Base-by-base conservation (phyloP, 2,113 vertebrate species). In the Seriola aureovittata region DNA sequence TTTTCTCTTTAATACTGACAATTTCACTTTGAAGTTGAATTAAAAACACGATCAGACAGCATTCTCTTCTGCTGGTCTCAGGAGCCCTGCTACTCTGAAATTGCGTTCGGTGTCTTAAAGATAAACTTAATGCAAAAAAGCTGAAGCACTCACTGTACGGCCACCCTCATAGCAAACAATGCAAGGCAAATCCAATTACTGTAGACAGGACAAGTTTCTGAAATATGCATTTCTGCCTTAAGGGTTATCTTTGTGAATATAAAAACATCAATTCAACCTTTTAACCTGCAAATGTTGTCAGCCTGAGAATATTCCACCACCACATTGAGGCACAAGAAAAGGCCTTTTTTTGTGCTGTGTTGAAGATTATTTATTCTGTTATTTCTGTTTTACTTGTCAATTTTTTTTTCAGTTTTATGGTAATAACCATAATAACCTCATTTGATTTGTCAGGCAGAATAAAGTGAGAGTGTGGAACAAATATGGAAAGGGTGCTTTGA, bases 61-160 rank as follows among this genome's bases (percentile, higher is more conserved):
- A 75, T 87, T 89, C 78, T 90, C 67, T 36, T 81, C 80, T n/a
- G 58, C 87, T 84, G 82, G 84, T 92, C 88, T 92, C 86, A 77
- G 90, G 91, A 90, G 89, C 87, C 67, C 62, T 65, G 66, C 87
- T 82, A 82, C 82, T 90, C 80, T 78, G 80, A 92, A 92, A 94
- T 92, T 93, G 86, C 66, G 63, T 90, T 92, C 84, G 90, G 92
- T 91, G 91, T 91, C 85, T 92, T 89, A 92, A 92, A 93, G 93
- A 93, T 94, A 94, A 94, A 93, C 89, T 86, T 91, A 92, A 91
- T 93, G 81, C 85, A 93, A 87, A 86, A 88, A 89, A 72, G 67
- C 80, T 70, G 67, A 85, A 76, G 86, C 85, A 65, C 81, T 89
- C 65, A 83, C 79, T 91, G 83, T 89, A 91, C 67, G 79, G 84